Conservation (phyloP, 2,113 vertebrate species). For the Lophura nycthemera region DNA sequence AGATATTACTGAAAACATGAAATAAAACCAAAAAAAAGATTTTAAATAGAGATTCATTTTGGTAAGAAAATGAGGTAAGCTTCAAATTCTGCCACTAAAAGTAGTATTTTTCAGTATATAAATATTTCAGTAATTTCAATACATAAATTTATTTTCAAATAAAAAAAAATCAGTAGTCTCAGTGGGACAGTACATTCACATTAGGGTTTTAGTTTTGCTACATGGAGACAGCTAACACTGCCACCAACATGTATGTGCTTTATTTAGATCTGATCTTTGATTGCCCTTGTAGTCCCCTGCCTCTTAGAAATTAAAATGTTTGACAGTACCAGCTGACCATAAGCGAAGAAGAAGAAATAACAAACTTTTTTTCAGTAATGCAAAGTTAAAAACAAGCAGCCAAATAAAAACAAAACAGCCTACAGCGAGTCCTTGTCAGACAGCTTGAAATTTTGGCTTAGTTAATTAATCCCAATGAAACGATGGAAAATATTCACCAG, state of each 20-base stretch:
- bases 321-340: neutral
- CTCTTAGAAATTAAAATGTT: neutral
- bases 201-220: constrained; percentile 24
- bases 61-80: neutral
- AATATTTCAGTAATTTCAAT: neutral
- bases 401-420: neutral
- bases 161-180: neutral
- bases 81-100: neutral
- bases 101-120: neutral
- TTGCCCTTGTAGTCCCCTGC: neutral
- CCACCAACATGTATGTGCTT: neutral
- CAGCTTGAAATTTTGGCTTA: constrained; percentile 82
- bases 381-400: neutral
- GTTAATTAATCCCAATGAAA: constrained; percentile 46
- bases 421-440: constrained; percentile 90
- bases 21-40: neutral
- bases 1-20: neutral
- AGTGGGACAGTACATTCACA: neutral
- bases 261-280: neutral
- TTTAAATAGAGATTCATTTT: neutral
- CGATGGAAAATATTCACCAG: constrained; percentile 82
- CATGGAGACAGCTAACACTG: constrained; percentile 2
- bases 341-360: neutral
- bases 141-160: neutral
- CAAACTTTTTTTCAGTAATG: constrained; percentile 5